Base-by-base conservation (phyloP, 2,888 invertebrate genomes). In the Aspidapion aeneum region DNA sequence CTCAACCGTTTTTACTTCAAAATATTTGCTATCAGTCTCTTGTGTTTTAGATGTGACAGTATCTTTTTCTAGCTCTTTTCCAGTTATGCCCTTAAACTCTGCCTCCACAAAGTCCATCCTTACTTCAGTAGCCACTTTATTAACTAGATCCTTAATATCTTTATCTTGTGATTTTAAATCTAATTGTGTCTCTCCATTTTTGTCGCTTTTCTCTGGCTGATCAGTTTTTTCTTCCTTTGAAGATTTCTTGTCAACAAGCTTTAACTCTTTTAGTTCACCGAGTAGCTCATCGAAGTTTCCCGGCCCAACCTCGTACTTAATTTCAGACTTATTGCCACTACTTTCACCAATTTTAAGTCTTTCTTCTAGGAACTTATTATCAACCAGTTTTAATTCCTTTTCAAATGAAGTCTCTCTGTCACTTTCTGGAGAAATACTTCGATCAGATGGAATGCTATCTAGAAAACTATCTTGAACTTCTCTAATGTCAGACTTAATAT, bases 1-100 rank as follows among this genome's bases (percentile, higher is more conserved):
- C n/a, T 54, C 22, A 60, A 55, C 35, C 35, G 35, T 35, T 35
- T 35, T 35, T 35, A 35, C 35, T 35, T 35, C 35, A 35, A n/a
- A n/a, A n/a, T n/a, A n/a, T n/a, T n/a, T n/a, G n/a, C n/a, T n/a
- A n/a, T 35, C 35, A 35, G 35, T 35, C 35, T 35, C 12, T 35
- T 35, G 35, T 35, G 12, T 7, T n/a, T n/a, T n/a, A n/a, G n/a
- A n/a, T n/a, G n/a, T n/a, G n/a, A n/a, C n/a, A 35, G 3, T 12
- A 12, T 35, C 35, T 12, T 35, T 12, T 12, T 35, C 12, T 35
- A 35, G 5, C 12, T 54, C 54, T 55, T 20, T 55, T 21, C 21
- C 60, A 54, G 18, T 51, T 21, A 16, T 3, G 22, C 17, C 18
- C 16, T 52, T 19, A 2, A 17, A 16, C 18, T 50, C 22, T 2